Evolutionary conservation across 2,888 invertebrate species (phyloP).

Genomic region (Caradrina clavipalpis): DNA sequence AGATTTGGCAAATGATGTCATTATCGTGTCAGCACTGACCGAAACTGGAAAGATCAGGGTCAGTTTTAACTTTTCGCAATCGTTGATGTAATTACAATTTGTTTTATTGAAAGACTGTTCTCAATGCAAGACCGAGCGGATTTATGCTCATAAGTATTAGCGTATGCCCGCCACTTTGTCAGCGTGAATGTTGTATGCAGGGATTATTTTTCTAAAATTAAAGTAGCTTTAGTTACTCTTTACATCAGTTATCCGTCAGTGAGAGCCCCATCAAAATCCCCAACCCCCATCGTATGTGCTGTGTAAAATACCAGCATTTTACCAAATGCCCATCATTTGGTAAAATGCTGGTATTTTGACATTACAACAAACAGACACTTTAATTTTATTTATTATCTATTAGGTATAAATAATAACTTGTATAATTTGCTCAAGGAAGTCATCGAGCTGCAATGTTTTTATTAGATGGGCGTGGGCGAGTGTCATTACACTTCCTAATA

Average conservation of each 20-base stretch:
- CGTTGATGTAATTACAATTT: not conserved
- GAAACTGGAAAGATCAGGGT: conserved; percentile 66
- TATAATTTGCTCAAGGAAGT: conserved; percentile 36
- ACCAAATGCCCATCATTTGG: no score
- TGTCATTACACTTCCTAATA: conserved; percentile 53
- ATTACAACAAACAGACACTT: no score
- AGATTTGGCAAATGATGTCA: conserved; percentile 68
- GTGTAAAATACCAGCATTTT: no score
- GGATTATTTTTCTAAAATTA: no score
- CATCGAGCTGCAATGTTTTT: conserved; percentile 23
- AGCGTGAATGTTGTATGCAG: no score
- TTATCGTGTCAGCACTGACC: conserved; percentile 42
- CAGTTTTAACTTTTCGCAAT: conserved; percentile 28
- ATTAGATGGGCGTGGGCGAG: conserved; percentile 46
- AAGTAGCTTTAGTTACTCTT: no score
- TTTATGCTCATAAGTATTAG: not conserved
- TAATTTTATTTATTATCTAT: no score
- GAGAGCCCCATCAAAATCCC: no score
- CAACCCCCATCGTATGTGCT: no score
- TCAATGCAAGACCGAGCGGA: not conserved
- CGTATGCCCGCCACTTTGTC: no score
- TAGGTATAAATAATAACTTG: not conserved
- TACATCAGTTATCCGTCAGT: no score
- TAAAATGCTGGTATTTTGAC: no score
- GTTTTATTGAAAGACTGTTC: conserved; percentile 1